These are phyloP conservation scores for Struthio camelus DNA, from an alignment of 2,113 vertebrate species.

Conservation along the genomic window DNA sequence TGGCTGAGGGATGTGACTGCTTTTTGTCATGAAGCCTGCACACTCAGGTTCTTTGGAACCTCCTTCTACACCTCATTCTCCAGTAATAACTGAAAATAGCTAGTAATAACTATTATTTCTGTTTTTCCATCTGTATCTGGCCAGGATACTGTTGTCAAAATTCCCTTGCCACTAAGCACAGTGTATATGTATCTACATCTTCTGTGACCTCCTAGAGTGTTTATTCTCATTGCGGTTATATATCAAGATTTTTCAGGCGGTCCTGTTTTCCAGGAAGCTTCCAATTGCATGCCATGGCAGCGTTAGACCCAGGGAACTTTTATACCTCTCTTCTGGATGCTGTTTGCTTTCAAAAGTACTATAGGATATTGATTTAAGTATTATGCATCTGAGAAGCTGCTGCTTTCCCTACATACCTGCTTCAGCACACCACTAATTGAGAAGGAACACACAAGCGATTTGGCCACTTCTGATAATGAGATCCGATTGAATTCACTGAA, in stretches of 20 bases:
- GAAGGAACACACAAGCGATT: neutral
- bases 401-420: neutral
- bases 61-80: neutral
- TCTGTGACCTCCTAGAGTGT: neutral
- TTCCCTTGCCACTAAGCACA: neutral
- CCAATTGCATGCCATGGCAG: neutral
- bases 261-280: neutral
- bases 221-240: neutral
- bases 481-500: neutral
- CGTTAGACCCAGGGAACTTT: neutral
- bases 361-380: neutral
- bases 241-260: neutral
- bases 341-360: neutral
- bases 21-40: accelerated
- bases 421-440: neutral
- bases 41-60: neutral
- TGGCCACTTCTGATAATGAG: neutral
- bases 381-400: neutral
- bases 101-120: accelerated
- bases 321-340: neutral
- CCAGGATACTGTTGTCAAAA: neutral
- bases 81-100: neutral
- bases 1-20: neutral
- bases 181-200: neutral
- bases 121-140: neutral